A percentile compares a stretch with the other conserved stretches of the same genome.
Evolutionary conservation across 2,797 vertebrate species (phyloP).

Genomic region (Semaprochilodus insignis): DNA sequence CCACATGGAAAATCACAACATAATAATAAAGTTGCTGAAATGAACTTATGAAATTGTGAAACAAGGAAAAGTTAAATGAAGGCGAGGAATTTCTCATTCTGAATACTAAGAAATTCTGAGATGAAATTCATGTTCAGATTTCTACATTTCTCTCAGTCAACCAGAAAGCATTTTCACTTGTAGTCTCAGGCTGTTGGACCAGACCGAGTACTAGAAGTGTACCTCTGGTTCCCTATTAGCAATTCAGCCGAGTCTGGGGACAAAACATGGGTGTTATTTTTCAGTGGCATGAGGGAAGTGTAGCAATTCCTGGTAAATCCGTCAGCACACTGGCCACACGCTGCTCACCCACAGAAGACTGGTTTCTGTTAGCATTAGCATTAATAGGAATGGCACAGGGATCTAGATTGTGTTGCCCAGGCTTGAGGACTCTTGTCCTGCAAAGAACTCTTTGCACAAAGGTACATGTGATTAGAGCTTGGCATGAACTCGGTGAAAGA

Average conservation of each 20-base stretch:
- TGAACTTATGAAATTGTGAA: too few species aligned
- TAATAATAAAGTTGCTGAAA: too few species aligned
- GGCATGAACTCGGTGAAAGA: not conserved
- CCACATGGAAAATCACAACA: too few species aligned
- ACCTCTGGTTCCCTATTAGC: not conserved
- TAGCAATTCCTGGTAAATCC: not conserved
- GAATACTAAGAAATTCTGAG: too few species aligned
- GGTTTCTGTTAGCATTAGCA: not conserved
- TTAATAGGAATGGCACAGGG: too few species aligned
- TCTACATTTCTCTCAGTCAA: too few species aligned
- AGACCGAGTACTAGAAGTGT: not conserved
- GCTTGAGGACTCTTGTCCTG: not conserved
- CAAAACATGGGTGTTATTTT: not conserved
- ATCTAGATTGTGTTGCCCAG: not conserved
- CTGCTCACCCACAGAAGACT: not conserved
- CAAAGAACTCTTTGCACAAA: too few species aligned
- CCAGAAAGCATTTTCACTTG: too few species aligned
- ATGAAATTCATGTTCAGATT: too few species aligned
- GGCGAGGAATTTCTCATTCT: too few species aligned
- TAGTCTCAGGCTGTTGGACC: too few species aligned
- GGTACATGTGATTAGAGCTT: constrained; percentile 14
- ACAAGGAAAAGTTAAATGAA: too few species aligned
- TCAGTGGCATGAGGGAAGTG: not conserved
- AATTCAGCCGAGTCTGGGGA: not conserved
- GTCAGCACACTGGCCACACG: not conserved